Percentiles rank a stretch among this genome's conserved stretches.
Evolutionary conservation across 2,888 invertebrate species (phyloP).

Genomic region (Rosalia funebris): DNA sequence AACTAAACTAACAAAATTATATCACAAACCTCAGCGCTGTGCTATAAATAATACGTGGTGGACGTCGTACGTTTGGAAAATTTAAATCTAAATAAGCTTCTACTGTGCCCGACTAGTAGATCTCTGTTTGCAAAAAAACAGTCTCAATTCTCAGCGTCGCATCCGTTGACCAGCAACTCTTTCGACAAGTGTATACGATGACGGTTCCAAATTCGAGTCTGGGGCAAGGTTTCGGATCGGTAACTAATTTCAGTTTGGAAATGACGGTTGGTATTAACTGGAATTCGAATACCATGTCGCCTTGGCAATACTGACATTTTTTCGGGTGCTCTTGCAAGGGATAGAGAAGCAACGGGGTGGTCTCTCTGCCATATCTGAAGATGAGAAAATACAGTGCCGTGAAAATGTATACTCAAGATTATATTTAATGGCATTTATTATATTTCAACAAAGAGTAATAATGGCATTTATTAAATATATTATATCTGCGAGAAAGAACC

Average conservation of each 20-base stretch:
- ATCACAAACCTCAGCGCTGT: not conserved
- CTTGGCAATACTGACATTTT: slow-evolving; percentile 76
- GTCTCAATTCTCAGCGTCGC: slow-evolving; percentile 76
- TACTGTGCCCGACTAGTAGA: slow-evolving; percentile 46
- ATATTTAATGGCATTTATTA: too few relatives aligned
- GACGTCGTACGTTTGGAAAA: not conserved
- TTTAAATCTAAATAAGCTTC: not conserved
- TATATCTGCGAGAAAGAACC: too few relatives aligned
- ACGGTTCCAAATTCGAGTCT: slow-evolving; percentile 89
- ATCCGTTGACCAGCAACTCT: slow-evolving; percentile 84
- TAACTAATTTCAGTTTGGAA: slow-evolving; percentile 72
- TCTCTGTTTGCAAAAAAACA: slow-evolving; percentile 81
- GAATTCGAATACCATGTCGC: slow-evolving; percentile 80
- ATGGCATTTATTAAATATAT: too few relatives aligned
- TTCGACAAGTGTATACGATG: slow-evolving; percentile 82
- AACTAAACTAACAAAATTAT: not conserved
- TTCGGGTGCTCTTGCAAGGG: slow-evolving; percentile 69
- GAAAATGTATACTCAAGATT: too few relatives aligned
- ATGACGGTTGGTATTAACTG: slow-evolving; percentile 86
- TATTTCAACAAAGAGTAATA: too few relatives aligned
- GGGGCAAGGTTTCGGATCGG: slow-evolving; percentile 64
- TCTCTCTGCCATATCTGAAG: slow-evolving; percentile 79
- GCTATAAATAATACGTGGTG: not conserved
- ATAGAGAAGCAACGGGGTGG: slow-evolving; percentile 75
- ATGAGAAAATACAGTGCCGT: too few relatives aligned